Conservation (phyloP, 1,140 invertebrate genomes). For the Xylocopa sonorina region DNA sequence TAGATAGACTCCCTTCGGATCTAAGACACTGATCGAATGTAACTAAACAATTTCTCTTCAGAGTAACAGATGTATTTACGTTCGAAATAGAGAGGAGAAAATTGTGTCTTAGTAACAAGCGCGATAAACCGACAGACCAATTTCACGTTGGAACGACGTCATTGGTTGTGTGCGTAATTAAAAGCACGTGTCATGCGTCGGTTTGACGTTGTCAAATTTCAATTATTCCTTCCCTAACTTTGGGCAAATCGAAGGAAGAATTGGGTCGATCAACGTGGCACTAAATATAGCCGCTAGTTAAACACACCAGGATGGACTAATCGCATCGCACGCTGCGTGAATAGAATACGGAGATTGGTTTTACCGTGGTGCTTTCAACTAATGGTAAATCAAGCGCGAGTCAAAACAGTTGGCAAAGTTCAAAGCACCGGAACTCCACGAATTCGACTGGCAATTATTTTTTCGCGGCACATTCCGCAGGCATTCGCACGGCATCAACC, state of each 20-base stretch:
- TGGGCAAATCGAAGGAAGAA: not conserved
- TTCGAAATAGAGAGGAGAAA: constrained; percentile 11
- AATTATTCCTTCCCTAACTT: not conserved
- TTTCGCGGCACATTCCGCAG: not conserved
- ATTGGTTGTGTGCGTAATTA: constrained; percentile 8
- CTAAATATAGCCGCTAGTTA: constrained; percentile 20
- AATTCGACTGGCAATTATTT: not conserved
- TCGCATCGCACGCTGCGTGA: constrained; percentile 11
- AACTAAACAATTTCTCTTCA: constrained; percentile 16
- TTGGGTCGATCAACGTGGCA: not conserved
- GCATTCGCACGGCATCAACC: not conserved
- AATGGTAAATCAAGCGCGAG: constrained; percentile 41
- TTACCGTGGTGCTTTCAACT: constrained; percentile 55
- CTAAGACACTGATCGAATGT: constrained; percentile 12
- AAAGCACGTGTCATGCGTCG: constrained; percentile 1
- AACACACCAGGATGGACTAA: constrained; percentile 13
- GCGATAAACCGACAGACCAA: constrained; percentile 28
- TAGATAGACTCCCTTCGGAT: not conserved
- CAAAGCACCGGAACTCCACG: not conserved
- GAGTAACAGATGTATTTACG: constrained; percentile 34
- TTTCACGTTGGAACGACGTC: constrained; percentile 28
- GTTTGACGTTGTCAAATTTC: too few species aligned
- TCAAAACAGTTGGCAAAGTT: not conserved
- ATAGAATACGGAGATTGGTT: constrained; percentile 33
- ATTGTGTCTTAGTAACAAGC: constrained; percentile 39